Evolutionary conservation across 2,113 vertebrate species (phyloP), one percentile per base, ranked within the genome.

Genomic region (Prolemur simus): DNA sequence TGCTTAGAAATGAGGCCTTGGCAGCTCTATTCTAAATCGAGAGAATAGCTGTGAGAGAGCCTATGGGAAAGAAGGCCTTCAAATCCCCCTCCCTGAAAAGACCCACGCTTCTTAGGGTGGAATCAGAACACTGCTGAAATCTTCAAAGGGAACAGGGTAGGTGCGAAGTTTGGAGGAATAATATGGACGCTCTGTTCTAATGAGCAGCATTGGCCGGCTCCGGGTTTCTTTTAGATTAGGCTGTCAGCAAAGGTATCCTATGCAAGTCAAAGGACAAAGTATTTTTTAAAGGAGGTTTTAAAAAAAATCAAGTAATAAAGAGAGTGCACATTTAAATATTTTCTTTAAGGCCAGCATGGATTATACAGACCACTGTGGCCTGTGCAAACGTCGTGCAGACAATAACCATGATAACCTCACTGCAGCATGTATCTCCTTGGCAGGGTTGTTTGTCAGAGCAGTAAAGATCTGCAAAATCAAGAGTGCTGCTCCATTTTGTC

Each of bases 401-500:
- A 6, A 15, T 42, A 97, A 66, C 5, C 42, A 3, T 5, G 76
- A 42, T 68, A 95, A 91, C 45, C 73, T 25, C 94, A 8, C 94
- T 5, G 77, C 52, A 60, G 42, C 91, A 89, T 45, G 3, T 13
- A 64, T 29, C 93, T 47, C 1, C 83, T 13, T 18, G 21, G 25
- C 93, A 78, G 85, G 32, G 37, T 32, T 73, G 80, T 76, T 80
- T n/a, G 49, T 1, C 1, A 42, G 78, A 63, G 25, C 76, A 13
- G 42, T 2, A 18, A 82, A 12, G 47, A 83, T 49, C 20, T 0
- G 29, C 52, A 3, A 68, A 37, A 0, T 3, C 80, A 5, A 23
- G 5, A 20, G 13, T 0, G 49, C 6, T 4, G 0, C 7, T 17
- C 20, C 34, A 6, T 8, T 64, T n/a, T 3, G 34, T 14, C 23